Evolutionary conservation across 2,888 invertebrate species (phyloP), one percentile per base, ranked within the genome.

Genomic region (Pseudococcus jackbeardsleyi): DNA sequence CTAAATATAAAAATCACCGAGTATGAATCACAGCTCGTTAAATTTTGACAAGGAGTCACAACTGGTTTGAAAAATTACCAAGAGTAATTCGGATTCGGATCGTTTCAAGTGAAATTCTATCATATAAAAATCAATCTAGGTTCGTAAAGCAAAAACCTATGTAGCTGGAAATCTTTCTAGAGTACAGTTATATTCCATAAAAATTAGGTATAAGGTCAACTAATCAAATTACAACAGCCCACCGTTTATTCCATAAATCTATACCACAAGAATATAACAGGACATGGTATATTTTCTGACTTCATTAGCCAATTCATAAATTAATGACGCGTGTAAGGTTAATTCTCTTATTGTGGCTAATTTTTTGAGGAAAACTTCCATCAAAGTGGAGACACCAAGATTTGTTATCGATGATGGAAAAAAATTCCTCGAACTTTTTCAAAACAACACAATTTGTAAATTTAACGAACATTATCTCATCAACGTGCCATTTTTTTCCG

Each of bases 261-360:
- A 1, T 72, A 33, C 33, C 72, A 64, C 19, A 17, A 72, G 72
- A 72, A 72, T 17, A 33, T 17, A 33, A 72, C 6, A 22, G 22
- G 22, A 64, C n/a, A 72, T 19, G 72, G 17, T 17, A 17, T 33
- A 72, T 33, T 72, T 72, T 72, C 7, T 39, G 1, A 72, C 33
- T 33, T 33, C 15, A 33, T 72, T 72, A 72, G 15, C 15, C 33
- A 72, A 72, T 72, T 72, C 33, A 72, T 15, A 15, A 72, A 33
- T 72, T 72, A 72, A 72, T 72, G 72, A 72, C 33, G 72, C 72
- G 72, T 72, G 72, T 11, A 72, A 72, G 72, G 72, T 72, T 72
- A 12, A 72, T 72, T 17, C 72, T 26, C 5, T 17, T 39, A 72
- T 72, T 33, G 12, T 15, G 48, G 12, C 5, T 12, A 22, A 64